These are phyloP conservation scores for Zaprionus obscuricornis DNA, from an alignment of 2,888 invertebrate species.

Conservation along the genomic window DNA sequence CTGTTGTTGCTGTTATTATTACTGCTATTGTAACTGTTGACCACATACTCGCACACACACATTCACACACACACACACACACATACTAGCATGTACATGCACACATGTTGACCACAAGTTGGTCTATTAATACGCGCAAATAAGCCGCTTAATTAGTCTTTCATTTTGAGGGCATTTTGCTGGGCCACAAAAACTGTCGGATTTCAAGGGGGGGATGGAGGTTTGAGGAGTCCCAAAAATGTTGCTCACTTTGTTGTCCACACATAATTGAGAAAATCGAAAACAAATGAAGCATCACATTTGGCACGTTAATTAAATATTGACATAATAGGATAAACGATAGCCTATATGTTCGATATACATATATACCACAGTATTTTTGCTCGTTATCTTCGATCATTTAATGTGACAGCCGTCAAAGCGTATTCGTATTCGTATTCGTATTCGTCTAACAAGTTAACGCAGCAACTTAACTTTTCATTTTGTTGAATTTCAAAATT, in stretches of 20 bases:
- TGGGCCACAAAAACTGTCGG: slow-evolving; percentile 72
- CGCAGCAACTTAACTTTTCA: too few relatives aligned
- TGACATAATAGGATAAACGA: slow-evolving; percentile 69
- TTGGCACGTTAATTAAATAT: slow-evolving; percentile 73
- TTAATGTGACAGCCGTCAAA: slow-evolving; percentile 18
- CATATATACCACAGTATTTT: slow-evolving; percentile 23
- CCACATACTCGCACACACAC: slow-evolving; percentile 14
- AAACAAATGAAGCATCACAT: slow-evolving; percentile 44
- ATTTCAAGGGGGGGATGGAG: slow-evolving; percentile 55
- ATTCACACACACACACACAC: slow-evolving; percentile 1
- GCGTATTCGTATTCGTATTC: too few relatives aligned
- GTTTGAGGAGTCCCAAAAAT: too few relatives aligned
- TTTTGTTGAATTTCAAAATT: too few relatives aligned
- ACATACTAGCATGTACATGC: slow-evolving; percentile 3
- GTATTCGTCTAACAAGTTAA: too few relatives aligned
- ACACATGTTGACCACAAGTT: slow-evolving; percentile 59
- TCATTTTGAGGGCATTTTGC: slow-evolving; percentile 66
- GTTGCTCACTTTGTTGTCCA: slow-evolving; percentile 50
- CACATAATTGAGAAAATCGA: slow-evolving; percentile 69
- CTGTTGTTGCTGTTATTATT: slow-evolving; percentile 20
- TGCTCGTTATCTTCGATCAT: slow-evolving; percentile 62
- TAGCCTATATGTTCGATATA: background rate
- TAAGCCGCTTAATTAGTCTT: slow-evolving; percentile 78
- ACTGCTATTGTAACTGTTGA: slow-evolving; percentile 39
- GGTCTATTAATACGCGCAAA: slow-evolving; percentile 77